Percentiles rank a stretch among this genome's conserved stretches.
Evolutionary conservation across 2,113 vertebrate genomes (phyloP).

Genomic region (Rhinogobius similis): DNA sequence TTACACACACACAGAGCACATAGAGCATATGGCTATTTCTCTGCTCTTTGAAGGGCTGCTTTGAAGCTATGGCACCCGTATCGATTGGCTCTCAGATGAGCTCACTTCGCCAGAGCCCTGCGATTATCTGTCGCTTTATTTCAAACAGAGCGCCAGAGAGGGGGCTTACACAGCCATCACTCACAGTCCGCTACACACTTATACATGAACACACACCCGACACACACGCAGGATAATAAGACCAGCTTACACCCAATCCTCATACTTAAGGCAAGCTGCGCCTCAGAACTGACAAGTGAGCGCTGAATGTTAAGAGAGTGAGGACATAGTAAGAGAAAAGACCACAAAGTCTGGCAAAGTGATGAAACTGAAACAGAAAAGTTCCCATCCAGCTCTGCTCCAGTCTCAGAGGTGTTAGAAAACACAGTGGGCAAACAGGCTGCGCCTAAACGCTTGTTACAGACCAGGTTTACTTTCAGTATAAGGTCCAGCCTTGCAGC

Average conservation of each 20-base stretch:
- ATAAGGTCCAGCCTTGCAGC: neutral
- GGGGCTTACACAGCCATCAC: conserved; percentile 72
- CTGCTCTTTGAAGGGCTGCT: conserved; percentile 73
- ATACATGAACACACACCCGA: conserved; percentile 34
- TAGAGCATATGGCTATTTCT: conserved; percentile 72
- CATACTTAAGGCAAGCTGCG: conserved; percentile 69
- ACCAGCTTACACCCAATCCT: conserved; percentile 68
- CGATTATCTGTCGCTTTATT: conserved; percentile 80
- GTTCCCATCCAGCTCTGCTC: conserved; percentile 24
- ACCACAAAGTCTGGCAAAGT: conserved; percentile 64
- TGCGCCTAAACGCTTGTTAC: neutral
- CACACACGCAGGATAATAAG: conserved; percentile 65
- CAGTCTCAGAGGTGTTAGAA: conserved; percentile 34
- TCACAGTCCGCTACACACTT: conserved; percentile 62
- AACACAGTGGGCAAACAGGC: conserved; percentile 30
- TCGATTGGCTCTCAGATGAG: conserved; percentile 77
- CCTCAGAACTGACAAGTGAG: conserved; percentile 67
- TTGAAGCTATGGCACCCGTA: conserved; percentile 74
- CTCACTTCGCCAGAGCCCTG: conserved; percentile 71
- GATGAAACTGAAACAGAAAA: conserved; percentile 68
- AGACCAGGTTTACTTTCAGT: neutral
- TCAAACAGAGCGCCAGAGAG: conserved; percentile 71
- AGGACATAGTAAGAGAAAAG: conserved; percentile 57
- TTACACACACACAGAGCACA: conserved; percentile 22
- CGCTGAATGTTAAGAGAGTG: conserved; percentile 60